These are phyloP conservation scores for Brachionichthys hirsutus DNA, from an alignment of 2,113 vertebrate species.

Conservation along the genomic window DNA sequence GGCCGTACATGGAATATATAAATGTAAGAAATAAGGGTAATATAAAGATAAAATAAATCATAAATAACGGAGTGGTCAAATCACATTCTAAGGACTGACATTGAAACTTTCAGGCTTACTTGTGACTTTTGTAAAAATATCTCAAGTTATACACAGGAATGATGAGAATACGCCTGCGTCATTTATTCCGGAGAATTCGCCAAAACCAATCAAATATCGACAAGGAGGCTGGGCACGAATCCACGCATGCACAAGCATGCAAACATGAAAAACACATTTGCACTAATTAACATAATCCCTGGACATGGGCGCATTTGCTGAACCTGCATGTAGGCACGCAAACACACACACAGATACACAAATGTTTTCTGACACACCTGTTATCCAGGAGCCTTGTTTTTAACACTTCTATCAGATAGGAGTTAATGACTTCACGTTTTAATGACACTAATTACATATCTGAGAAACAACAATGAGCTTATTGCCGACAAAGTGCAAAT, in stretches of 20 bases:
- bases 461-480: constrained; percentile 62
- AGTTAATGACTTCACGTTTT: constrained; percentile 60
- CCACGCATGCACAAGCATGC: not conserved
- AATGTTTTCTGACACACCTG: constrained; percentile 57
- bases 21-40: too few species aligned
- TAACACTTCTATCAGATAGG: constrained; percentile 67
- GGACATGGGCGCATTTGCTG: constrained; percentile 17
- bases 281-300: constrained; percentile 32
- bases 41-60: too few species aligned
- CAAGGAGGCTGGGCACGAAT: constrained; percentile 9
- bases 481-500: constrained; percentile 48
- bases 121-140: not conserved
- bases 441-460: constrained; percentile 70
- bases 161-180: too few species aligned
- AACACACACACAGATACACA: constrained; percentile 11
- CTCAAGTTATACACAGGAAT: not conserved
- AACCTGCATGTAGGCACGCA: not conserved
- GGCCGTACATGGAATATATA: too few species aligned
- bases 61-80: constrained; percentile 2
- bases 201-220: not conserved
- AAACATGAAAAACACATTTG: constrained; percentile 21
- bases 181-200: too few species aligned
- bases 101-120: constrained; percentile 7
- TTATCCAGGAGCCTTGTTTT: constrained; percentile 56
- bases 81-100: constrained; percentile 27